Conservation (phyloP, 2,888 invertebrate species). For the Keiferia lycopersicella region DNA sequence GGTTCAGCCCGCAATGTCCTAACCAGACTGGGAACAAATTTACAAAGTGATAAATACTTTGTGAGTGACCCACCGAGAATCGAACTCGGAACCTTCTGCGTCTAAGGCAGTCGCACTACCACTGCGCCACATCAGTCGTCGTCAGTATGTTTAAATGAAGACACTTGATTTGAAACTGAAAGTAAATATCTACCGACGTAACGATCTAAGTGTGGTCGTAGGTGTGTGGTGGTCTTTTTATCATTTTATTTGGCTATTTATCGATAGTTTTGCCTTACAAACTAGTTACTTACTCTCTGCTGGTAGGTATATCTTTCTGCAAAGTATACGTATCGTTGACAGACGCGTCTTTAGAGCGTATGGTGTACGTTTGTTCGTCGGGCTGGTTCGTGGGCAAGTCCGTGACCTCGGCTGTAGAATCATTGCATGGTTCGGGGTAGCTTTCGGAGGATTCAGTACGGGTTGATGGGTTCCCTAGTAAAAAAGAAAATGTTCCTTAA, state of each 20-base stretch:
- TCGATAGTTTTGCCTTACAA: neutral
- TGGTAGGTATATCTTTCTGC: slow-evolving; percentile 55
- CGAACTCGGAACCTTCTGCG: no score
- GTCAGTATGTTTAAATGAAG: no score
- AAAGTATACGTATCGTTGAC: slow-evolving; percentile 59
- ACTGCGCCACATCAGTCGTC: no score
- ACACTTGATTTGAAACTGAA: neutral
- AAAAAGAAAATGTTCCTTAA: neutral
- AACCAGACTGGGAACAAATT: no score
- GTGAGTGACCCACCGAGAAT: no score
- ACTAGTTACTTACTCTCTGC: slow-evolving; percentile 60
- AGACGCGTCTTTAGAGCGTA: slow-evolving; percentile 44
- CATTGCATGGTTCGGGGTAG: slow-evolving; percentile 74
- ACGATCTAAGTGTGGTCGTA: no score
- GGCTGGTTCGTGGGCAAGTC: slow-evolving; percentile 52
- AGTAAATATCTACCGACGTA: no score
- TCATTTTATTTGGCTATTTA: neutral
- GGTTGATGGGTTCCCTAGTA: slow-evolving; percentile 60
- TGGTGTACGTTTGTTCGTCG: slow-evolving; percentile 55
- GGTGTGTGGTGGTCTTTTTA: no score
- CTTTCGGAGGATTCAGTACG: slow-evolving; percentile 72
- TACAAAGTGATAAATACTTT: no score
- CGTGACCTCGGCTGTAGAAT: slow-evolving; percentile 66
- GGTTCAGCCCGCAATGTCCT: no score
- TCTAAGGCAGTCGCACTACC: no score